phyloP scores from a whole-genome alignment of 2,888 invertebrate genomes.

The Orthosia gracilis region DNA sequence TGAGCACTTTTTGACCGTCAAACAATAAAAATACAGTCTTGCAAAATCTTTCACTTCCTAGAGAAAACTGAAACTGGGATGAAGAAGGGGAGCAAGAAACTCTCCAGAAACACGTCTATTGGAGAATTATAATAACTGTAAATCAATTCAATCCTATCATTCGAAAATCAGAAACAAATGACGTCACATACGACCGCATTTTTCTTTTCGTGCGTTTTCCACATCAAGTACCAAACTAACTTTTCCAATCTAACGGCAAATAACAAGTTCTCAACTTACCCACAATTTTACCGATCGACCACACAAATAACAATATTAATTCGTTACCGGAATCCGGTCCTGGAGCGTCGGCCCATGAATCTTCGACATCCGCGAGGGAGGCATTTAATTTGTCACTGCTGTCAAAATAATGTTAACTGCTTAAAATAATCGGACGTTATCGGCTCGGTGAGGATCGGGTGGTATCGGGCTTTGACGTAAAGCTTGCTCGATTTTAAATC shows the following conservation, averaged over 20 bases:
- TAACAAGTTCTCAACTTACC: slow-evolving; percentile 49
- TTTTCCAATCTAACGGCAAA: slow-evolving; percentile 13
- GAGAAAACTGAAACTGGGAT: too few relatives aligned
- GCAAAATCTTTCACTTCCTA: too few relatives aligned
- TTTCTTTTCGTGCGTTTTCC: too few relatives aligned
- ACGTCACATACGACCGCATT: neutral
- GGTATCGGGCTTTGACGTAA: slow-evolving; percentile 43
- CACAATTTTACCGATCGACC: slow-evolving; percentile 44
- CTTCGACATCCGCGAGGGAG: slow-evolving; percentile 84
- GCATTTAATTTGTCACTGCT: slow-evolving; percentile 86
- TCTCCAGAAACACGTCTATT: too few relatives aligned
- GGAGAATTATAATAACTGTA: too few relatives aligned
- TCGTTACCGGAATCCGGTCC: slow-evolving; percentile 73
- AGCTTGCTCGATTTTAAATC: slow-evolving; percentile 32
- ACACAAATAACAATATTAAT: slow-evolving; percentile 74
- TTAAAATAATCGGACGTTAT: slow-evolving; percentile 81
- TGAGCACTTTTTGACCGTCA: too few relatives aligned
- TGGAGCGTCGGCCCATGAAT: slow-evolving; percentile 79
- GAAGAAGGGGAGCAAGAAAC: too few relatives aligned
- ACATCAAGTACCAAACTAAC: too few relatives aligned
- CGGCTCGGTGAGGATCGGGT: slow-evolving; percentile 65
- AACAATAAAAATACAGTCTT: too few relatives aligned
- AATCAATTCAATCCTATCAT: too few relatives aligned
- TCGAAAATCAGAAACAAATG: too few relatives aligned
- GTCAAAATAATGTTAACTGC: slow-evolving; percentile 86